Percentiles rank a stretch among this genome's conserved stretches.
These are phyloP conservation scores for Esox masquinongy DNA, from an alignment of 2,797 vertebrate genomes.

Conservation along the genomic window DNA sequence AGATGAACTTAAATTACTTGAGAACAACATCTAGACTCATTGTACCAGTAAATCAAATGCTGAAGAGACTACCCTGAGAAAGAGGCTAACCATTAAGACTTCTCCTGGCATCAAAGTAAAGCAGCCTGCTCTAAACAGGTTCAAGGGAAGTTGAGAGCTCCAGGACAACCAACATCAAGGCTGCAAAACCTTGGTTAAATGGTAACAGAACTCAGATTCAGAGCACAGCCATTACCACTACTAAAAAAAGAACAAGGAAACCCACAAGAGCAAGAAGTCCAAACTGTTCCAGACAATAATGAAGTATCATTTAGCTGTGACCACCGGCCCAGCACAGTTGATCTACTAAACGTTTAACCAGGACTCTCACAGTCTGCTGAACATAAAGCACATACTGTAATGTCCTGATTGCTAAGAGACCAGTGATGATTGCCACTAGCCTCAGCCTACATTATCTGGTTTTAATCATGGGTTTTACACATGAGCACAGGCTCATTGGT, in stretches of 20 bases:
- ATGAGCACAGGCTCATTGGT: not conserved
- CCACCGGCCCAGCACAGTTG: not conserved
- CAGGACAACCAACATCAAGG: constrained; percentile 54
- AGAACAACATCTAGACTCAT: constrained; percentile 31
- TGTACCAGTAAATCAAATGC: constrained; percentile 45
- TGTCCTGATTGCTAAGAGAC: not conserved
- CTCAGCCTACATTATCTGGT: not conserved
- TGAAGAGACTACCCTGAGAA: constrained; percentile 44
- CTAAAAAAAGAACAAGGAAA: not conserved
- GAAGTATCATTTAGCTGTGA: not conserved
- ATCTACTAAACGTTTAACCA: not conserved
- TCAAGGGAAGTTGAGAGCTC: constrained; percentile 54
- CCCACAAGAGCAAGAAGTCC: not conserved
- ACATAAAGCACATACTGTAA: not conserved
- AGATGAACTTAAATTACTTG: constrained; percentile 46
- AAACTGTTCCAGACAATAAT: not conserved
- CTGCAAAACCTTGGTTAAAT: constrained; percentile 45
- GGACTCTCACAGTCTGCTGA: not conserved
- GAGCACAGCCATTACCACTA: not conserved
- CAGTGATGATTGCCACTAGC: not conserved
- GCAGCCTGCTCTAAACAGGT: constrained; percentile 42
- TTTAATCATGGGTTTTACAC: not conserved
- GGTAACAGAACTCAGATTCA: constrained; percentile 29
- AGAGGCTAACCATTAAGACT: constrained; percentile 21
- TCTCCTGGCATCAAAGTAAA: constrained; percentile 12